These are phyloP conservation scores for Centropus bengalensis DNA, from an alignment of 2,113 vertebrate species.

Conservation along the genomic window DNA sequence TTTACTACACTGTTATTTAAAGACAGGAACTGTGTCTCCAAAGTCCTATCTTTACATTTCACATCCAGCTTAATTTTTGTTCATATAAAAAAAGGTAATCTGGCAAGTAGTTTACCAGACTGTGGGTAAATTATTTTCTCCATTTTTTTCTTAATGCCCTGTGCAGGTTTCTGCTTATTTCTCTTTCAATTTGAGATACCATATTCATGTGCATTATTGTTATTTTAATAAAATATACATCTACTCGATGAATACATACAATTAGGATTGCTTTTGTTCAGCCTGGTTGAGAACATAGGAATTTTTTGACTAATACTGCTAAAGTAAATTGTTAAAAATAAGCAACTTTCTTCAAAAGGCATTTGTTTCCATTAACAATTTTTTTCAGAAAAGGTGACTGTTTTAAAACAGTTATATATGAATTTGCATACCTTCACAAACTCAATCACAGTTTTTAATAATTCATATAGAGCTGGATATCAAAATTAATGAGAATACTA, in stretches of 20 bases:
- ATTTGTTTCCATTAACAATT: not conserved
- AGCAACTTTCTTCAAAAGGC: not conserved
- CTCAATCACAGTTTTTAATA: not conserved
- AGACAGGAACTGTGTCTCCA: not conserved
- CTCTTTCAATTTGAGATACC: not conserved
- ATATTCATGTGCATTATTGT: not conserved
- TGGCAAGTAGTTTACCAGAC: not conserved
- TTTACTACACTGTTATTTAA: not conserved
- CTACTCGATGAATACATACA: not conserved
- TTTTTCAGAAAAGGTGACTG: not conserved
- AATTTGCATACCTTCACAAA: not conserved
- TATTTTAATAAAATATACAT: not conserved
- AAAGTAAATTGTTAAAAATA: not conserved
- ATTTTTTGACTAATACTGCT: not conserved
- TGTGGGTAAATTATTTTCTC: not conserved
- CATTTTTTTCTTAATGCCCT: not conserved
- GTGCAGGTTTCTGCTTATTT: not conserved
- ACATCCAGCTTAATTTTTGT: not conserved
- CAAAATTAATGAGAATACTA: not conserved
- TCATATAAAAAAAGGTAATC: slow-evolving; percentile 1
- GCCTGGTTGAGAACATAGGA: not conserved
- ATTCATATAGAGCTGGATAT: not conserved
- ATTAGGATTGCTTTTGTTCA: not conserved
- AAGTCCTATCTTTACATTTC: slow-evolving; percentile 28
- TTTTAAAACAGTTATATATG: not conserved